Percentiles rank a stretch among this genome's conserved stretches.
Conservation (phyloP, 2,888 invertebrate genomes). For the Caenorhabditis afra region DNA sequence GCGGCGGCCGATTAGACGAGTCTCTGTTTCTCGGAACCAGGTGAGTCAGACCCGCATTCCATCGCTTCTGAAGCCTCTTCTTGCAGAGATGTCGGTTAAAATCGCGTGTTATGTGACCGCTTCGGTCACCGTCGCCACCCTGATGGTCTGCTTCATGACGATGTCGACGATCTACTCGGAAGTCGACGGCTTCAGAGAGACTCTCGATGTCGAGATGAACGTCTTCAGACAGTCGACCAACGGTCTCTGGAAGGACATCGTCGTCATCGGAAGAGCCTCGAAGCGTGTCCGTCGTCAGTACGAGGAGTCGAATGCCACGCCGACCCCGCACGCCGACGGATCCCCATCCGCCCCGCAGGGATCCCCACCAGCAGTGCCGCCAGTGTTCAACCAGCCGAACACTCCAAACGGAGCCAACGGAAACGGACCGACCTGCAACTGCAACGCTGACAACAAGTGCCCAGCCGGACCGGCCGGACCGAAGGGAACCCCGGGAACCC, state of each 20-base stretch:
- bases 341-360: conserved; percentile 69
- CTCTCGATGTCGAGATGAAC: conserved; percentile 78
- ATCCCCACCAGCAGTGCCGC: conserved; percentile 72
- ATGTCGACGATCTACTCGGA: conserved; percentile 78
- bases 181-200: conserved; percentile 74
- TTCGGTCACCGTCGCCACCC: conserved; percentile 74
- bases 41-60: conserved; percentile 11
- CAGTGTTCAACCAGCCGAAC: conserved; percentile 70
- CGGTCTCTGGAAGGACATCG: conserved; percentile 79
- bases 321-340: conserved; percentile 64
- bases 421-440: conserved; percentile 65
- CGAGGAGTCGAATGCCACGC: conserved; percentile 57
- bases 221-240: conserved; percentile 76
- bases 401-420: conserved; percentile 68
- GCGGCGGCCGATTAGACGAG: conserved; percentile 22
- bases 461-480: conserved; percentile 77
- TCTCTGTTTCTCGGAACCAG: conserved; percentile 56
- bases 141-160: conserved; percentile 75
- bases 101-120: conserved; percentile 79
- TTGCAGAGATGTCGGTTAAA: conserved; percentile 77
- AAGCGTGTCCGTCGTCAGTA: conserved; percentile 70
- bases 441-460: conserved; percentile 75
- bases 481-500: conserved; percentile 75
- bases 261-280: conserved; percentile 67
- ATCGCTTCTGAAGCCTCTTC: too few species aligned